Conservation (phyloP, 1,140 invertebrate species). For the Lethrus apterus region DNA sequence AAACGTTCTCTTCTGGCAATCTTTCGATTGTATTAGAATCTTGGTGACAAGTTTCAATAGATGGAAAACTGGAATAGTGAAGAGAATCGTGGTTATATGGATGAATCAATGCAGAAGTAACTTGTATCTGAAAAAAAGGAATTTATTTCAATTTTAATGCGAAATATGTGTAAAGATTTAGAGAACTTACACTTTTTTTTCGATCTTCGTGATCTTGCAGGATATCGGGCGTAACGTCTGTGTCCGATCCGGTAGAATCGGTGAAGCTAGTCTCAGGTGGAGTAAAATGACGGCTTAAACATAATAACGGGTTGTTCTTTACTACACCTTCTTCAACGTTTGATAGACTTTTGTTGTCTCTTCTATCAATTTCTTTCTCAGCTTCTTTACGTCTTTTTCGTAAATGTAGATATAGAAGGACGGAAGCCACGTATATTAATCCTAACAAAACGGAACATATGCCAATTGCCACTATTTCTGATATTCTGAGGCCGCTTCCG, state of each 20-base stretch:
- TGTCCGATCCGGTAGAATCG: constrained; percentile 43
- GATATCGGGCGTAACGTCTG: constrained; percentile 31
- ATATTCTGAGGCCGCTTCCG: constrained; percentile 49
- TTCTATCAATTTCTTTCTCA: constrained; percentile 15
- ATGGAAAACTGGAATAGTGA: not conserved
- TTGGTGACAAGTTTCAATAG: constrained; percentile 23
- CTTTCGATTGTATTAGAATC: constrained; percentile 57
- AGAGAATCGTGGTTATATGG: constrained; percentile 38
- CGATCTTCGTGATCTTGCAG: constrained; percentile 33
- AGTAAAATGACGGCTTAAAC: constrained; percentile 52
- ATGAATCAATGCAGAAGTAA: constrained; percentile 63
- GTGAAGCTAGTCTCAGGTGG: constrained; percentile 34
- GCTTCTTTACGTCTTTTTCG: constrained; percentile 32
- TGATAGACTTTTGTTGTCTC: constrained; percentile 31
- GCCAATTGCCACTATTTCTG: constrained; percentile 74
- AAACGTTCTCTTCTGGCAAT: constrained; percentile 72
- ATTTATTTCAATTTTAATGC: not conserved
- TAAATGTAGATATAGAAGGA: constrained; percentile 71
- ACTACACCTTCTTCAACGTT: constrained; percentile 53
- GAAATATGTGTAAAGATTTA: constrained; percentile 1
- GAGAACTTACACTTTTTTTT: constrained; percentile 27
- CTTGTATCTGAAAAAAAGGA: constrained; percentile 45
- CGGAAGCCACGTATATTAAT: constrained; percentile 73
- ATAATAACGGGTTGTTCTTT: constrained; percentile 68
- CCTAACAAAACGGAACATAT: constrained; percentile 71